Evolutionary conservation across 2,113 vertebrate species (phyloP).

Genomic region (Aythya baeri): DNA sequence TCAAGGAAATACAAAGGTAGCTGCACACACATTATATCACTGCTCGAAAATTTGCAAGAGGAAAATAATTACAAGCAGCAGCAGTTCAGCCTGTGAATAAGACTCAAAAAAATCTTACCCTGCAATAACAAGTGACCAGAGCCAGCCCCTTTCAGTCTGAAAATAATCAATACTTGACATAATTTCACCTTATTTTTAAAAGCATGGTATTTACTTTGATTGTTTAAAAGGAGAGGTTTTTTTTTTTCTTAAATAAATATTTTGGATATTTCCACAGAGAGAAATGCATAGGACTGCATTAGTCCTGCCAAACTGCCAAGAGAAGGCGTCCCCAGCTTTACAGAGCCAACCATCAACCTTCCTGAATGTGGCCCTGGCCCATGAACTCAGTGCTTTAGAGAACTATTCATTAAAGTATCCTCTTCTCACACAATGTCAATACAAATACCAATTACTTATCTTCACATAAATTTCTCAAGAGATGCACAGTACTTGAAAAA

Average conservation of each 20-base stretch:
- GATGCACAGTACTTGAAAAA: background rate
- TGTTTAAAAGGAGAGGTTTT: background rate
- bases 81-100: background rate
- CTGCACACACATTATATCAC: background rate
- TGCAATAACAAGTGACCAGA: background rate
- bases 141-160: background rate
- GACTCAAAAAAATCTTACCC: background rate
- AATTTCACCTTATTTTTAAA: background rate
- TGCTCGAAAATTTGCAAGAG: background rate
- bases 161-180: background rate
- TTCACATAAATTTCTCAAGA: background rate
- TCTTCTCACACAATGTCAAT: background rate
- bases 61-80: background rate
- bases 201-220: background rate
- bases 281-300: background rate
- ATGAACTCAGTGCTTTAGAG: background rate
- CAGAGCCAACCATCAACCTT: background rate
- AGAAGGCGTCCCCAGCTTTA: rapidly evolving
- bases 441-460: background rate
- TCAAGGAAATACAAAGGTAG: background rate
- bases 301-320: background rate
- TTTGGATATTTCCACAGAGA: background rate
- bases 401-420: background rate
- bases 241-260: background rate
- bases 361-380: background rate